phyloP scores from a whole-genome alignment of 2,888 invertebrate species.

The Myopa tessellatipennis region DNA sequence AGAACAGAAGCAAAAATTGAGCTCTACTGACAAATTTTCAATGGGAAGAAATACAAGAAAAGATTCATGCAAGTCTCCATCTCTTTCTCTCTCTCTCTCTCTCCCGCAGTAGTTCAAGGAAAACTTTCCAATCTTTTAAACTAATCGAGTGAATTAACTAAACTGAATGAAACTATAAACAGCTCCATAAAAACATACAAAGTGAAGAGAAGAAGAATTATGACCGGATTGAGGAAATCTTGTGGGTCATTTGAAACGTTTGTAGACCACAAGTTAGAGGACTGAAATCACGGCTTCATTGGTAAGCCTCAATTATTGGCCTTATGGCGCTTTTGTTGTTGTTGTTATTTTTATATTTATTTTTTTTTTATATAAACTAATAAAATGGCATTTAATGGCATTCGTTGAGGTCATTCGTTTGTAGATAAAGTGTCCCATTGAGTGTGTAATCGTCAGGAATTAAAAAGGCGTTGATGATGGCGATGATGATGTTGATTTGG shows the following conservation, averaged over 20 bases:
- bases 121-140: not conserved
- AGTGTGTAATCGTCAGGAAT: constrained; percentile 30
- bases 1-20: no score
- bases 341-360: not conserved
- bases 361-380: not conserved
- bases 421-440: constrained; percentile 28
- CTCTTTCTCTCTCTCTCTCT: no score
- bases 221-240: not conserved
- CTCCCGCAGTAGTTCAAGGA: no score
- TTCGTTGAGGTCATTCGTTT: constrained; percentile 24
- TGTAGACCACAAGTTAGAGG: not conserved
- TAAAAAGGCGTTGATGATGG: constrained; percentile 24
- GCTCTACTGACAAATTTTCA: no score
- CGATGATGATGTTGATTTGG: constrained; percentile 23
- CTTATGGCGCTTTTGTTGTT: not conserved
- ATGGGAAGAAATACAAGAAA: no score
- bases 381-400: constrained; percentile 21
- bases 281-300: not conserved
- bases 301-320: not conserved
- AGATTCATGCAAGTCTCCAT: no score
- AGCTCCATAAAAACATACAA: not conserved
- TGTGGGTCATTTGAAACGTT: not conserved
- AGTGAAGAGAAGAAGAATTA: not conserved
- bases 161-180: not conserved
- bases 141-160: not conserved